Evolutionary conservation across 1,140 invertebrate species (phyloP), one percentile per base, ranked within the genome.

Genomic region (Diploscapter pachys): DNA sequence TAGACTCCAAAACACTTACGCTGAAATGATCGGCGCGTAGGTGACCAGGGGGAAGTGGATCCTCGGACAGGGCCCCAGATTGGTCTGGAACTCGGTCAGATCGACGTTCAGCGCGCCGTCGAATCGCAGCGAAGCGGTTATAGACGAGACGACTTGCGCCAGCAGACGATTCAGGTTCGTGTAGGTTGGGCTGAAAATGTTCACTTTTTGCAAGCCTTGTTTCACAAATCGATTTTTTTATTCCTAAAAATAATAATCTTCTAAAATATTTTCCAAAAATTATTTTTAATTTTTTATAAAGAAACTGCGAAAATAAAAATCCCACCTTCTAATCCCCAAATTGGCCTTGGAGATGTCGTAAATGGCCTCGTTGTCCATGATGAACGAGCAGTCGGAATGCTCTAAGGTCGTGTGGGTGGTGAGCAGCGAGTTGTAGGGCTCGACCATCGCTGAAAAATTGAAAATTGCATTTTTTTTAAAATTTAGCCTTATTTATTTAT

Each of bases 41-140:
- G 83, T 85, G 71, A 79, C 83, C 62, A 85, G 75, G 9, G 83
- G 83, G 89, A 92, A 93, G 84, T 92, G 92, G 85, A 92, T 93
- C 85, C 92, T 89, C 13, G 92, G 92, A 86, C 92, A 93, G 53
- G 92, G 92, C 78, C 93, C 92, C 88, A 93, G 89, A 87, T 93
- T 93, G 76, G 92, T 93, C 77, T 83, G 66, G 89, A 94, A 94
- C 87, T 95, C 93, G 51, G 92, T 93, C 61, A 94, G 88, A 86
- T 94, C 93, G 71, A 93, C 92, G 87, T 93, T 94, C 11, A 94
- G 88, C 59, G 92, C 92, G 83, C 92, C 92, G 86, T 94, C 93
- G 31, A 31, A 31, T 31, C 93, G 89, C 56, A 93, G 89, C n/a
- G 92, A 93, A 62, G 92, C 92, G 3, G 92, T 93, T 81, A 93